Evolutionary conservation across 1,140 invertebrate genomes (phyloP), one percentile per base, ranked within the genome.

Genomic region (Maniola jurtina): DNA sequence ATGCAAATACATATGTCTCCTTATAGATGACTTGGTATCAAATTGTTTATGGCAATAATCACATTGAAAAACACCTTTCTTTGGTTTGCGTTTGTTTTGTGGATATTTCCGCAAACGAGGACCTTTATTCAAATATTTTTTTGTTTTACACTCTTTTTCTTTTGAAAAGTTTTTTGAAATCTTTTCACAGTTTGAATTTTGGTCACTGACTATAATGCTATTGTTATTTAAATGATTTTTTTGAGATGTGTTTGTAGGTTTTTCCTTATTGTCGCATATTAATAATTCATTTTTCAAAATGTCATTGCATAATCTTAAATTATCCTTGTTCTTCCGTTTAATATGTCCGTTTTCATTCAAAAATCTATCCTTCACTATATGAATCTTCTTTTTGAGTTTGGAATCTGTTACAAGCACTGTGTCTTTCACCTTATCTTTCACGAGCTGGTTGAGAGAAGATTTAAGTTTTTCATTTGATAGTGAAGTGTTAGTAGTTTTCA

Each of bases 1-100:
- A 92, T 94, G 92, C 91, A 95, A 83, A 54, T 90, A 81, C 13
- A 91, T 80, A 70, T 94, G 93, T 76, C 92, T 92, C 0, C 84
- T 79, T 33, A 93, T 72, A 72, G 92, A 91, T 64, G 91, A 88
- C 72, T 91, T 92, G 15, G 80, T 87, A 58, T 80, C 78, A 72
- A 92, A 93, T 15, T 75, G 84, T 79, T 92, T 93, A 5, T 86
- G 67, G 66, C 93, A 93, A 34, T 85, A 73, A 50, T 91, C 83
- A 83, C 93, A 94, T 63, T 84, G 71, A 72, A 77, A 85, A 40
- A 78, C 34, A 9, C 70, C 61, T 47, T 73, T 64, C 58, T 67
- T 73, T n/a, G 52, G 52, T 34, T 55, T 55, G 2, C 52, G 52
- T 34, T 55, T 55, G 52, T 55, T 55, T 34, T 55, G 52, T 55